These are phyloP conservation scores for Cavia aperea DNA, from an alignment of 2,113 vertebrate genomes.

Conservation along the genomic window DNA sequence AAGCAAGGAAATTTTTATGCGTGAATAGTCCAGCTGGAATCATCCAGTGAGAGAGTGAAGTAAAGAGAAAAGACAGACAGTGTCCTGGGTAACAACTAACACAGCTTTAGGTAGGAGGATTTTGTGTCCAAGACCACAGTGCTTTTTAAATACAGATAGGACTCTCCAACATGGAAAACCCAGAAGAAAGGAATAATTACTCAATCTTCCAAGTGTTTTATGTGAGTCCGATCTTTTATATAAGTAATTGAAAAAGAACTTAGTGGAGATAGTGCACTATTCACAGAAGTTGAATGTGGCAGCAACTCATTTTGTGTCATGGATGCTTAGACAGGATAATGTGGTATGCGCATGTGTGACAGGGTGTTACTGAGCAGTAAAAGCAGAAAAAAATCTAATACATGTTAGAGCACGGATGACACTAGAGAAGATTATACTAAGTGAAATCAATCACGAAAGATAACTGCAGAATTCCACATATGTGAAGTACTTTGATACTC, in stretches of 20 bases:
- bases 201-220: not conserved
- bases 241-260: not conserved
- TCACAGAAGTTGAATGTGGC: not conserved
- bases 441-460: not conserved
- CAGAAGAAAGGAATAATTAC: not conserved
- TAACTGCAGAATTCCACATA: too few species aligned
- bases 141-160: not conserved
- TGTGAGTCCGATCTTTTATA: not conserved
- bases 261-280: not conserved
- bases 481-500: not conserved
- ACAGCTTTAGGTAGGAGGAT: not conserved
- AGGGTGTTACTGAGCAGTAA: not conserved
- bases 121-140: not conserved
- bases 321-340: not conserved
- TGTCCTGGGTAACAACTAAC: not conserved
- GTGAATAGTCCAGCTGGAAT: not conserved
- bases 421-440: not conserved
- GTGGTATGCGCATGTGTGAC: too few species aligned
- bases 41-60: not conserved
- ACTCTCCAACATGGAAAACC: not conserved
- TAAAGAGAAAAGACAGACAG: not conserved
- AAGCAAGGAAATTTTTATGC: not conserved
- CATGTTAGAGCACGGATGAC: not conserved
- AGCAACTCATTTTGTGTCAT: not conserved
- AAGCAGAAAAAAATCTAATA: not conserved